Percentiles rank a stretch among this genome's conserved stretches.
These are phyloP conservation scores for Drosophila kanekoi DNA, from an alignment of 2,888 invertebrate species.

Conservation along the genomic window DNA sequence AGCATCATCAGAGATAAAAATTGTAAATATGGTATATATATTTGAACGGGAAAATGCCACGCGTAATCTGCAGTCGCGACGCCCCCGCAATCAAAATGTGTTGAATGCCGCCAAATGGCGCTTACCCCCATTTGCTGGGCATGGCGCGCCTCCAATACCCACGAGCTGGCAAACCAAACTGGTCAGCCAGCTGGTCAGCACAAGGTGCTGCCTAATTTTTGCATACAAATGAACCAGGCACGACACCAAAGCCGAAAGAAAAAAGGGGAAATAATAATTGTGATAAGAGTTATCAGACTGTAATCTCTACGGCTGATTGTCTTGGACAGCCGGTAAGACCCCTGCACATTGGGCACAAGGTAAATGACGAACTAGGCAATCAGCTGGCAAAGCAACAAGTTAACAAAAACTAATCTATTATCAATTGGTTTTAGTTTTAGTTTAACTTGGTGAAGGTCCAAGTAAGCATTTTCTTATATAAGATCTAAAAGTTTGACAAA, in stretches of 20 bases:
- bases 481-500: no score
- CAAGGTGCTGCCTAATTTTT: constrained; percentile 1
- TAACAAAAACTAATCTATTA: constrained; percentile 12
- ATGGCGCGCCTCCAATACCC: constrained; percentile 37
- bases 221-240: neutral
- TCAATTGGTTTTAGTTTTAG: neutral
- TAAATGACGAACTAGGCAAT: constrained; percentile 20
- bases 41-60: constrained; percentile 16
- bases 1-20: constrained; percentile 21
- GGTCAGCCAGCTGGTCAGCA: constrained; percentile 37
- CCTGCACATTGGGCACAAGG: constrained; percentile 46
- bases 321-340: constrained; percentile 13
- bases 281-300: constrained; percentile 47
- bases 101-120: constrained; percentile 18
- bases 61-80: constrained; percentile 21
- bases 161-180: constrained; percentile 54
- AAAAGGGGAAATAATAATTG: neutral
- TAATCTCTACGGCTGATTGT: constrained; percentile 29
- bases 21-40: constrained; percentile 27
- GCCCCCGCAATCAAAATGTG: constrained; percentile 15
- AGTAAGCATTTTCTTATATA: no score
- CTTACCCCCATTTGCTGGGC: constrained; percentile 52
- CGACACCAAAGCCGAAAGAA: neutral
- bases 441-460: neutral
- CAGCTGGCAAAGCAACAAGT: constrained; percentile 19